A percentile compares a stretch with the other conserved stretches of the same genome.
Conservation (phyloP, 1,140 invertebrate genomes). For the Triops cancriformis region DNA sequence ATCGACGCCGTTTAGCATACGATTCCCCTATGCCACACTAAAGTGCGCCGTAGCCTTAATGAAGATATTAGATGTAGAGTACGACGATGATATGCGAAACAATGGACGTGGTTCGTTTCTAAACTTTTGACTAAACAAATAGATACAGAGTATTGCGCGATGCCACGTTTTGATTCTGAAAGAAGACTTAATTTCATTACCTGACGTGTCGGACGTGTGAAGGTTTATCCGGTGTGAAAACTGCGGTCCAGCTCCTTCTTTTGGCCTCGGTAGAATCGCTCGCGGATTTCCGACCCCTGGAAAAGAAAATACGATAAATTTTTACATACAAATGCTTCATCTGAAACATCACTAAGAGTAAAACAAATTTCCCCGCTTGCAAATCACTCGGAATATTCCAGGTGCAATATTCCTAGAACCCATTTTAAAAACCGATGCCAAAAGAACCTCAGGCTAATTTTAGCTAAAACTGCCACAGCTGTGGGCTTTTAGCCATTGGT, state of each 20-base stretch:
- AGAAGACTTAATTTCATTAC: background rate
- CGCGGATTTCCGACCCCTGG: background rate
- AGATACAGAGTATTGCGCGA: no score
- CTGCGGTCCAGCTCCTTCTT: background rate
- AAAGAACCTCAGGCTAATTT: background rate
- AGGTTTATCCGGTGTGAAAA: background rate
- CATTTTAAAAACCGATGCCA: background rate
- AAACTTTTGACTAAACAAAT: no score
- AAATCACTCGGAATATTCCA: background rate
- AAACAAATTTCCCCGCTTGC: no score
- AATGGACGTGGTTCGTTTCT: no score
- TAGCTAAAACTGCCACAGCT: background rate
- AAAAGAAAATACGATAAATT: background rate
- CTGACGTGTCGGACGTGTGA: background rate
- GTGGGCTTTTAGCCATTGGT: background rate
- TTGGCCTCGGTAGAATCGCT: background rate
- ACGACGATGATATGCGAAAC: no score
- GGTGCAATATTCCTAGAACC: background rate
- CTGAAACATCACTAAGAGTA: no score
- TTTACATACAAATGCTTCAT: background rate
- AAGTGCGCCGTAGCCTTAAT: no score
- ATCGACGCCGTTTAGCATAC: no score
- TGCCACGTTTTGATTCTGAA: background rate
- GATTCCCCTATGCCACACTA: no score
- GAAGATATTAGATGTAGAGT: no score